Base-by-base conservation (phyloP, 2,113 vertebrate genomes). In the Dicerorhinus sumatrensis region DNA sequence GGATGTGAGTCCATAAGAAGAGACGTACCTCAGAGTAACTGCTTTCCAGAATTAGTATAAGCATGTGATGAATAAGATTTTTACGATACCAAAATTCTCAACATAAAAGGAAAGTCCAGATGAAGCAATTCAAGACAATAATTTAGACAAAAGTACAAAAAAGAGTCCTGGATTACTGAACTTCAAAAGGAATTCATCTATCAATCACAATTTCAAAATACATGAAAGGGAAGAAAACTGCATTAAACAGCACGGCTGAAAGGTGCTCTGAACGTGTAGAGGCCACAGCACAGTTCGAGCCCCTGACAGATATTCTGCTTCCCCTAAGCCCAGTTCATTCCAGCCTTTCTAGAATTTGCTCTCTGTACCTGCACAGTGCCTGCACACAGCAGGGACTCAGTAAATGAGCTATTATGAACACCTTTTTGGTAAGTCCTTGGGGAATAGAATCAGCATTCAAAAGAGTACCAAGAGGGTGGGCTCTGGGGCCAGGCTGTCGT, bases 131-230 rank as follows among this genome's bases (percentile, higher is more conserved):
- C 75, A 69, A 89, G 60, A 94, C 25, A 83, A 36, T 87, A 90
- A 95, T 94, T 95, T 84, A 79, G 58, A 93, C 14, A 72, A 70
- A 94, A 88, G 46, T 17, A 80, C 39, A 73, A 76, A 86, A 82
- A 82, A 65, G 89, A 62, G 27, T 46, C 10, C 12, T 80, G 46
- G 81, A 67, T 83, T 60, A 94, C 56, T 36, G 77, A 96, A 77
- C 86, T 96, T 97, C 97, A 95, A 79, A 95, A 82, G 36, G 77
- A 91, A 96, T 54, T 91, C 36, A 75, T 36, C 60, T 75, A n/a
- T 67, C 81, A 85, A 36, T 56, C 36, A 77, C 85, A 69, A 70
- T 89, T 89, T 91, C 21, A 82, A 89, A 93, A 79, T 54, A 31
- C 73, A 81, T 86, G 58, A 75, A 67, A 95, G 39, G 83, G 81